phyloP scores from a whole-genome alignment of 2,888 invertebrate species.

The Cephus nigrinus region DNA sequence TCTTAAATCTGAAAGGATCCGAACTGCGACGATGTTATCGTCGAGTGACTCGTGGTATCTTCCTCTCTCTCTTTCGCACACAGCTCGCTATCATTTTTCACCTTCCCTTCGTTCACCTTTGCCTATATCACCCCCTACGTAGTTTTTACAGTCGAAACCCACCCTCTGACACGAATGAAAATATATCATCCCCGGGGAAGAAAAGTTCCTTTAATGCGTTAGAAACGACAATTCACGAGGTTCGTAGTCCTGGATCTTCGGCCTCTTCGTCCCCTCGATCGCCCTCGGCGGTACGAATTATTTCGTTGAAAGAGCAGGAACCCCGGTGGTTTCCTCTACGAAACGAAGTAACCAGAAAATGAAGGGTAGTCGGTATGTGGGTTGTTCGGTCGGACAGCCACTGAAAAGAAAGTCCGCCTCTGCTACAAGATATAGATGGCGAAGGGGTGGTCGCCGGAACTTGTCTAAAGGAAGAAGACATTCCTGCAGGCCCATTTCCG shows the following conservation, averaged over 20 bases:
- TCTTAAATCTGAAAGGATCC: slow-evolving; percentile 43
- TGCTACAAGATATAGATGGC: too few species aligned
- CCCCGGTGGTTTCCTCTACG: background rate
- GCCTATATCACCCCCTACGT: background rate
- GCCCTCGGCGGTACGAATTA: background rate
- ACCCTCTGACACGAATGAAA: background rate
- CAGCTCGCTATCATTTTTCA: slow-evolving; percentile 3
- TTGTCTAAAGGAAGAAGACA: too few species aligned
- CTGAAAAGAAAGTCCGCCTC: too few species aligned
- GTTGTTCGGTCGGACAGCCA: too few species aligned
- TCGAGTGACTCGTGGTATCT: slow-evolving; percentile 15
- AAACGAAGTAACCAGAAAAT: too few species aligned
- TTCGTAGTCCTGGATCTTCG: background rate
- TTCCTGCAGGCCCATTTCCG: too few species aligned
- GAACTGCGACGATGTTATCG: slow-evolving; percentile 46
- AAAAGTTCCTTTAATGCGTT: background rate
- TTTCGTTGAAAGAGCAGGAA: background rate
- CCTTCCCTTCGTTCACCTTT: slow-evolving; percentile 18
- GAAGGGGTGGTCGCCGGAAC: too few species aligned
- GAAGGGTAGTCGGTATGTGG: too few species aligned
- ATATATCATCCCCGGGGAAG: background rate
- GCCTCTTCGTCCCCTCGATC: background rate
- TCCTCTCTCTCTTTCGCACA: too few species aligned
- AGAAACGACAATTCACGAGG: background rate
- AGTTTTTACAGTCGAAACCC: too few species aligned